A percentile compares a stretch with the other conserved stretches of the same genome.
Evolutionary conservation across 1,140 invertebrate species (phyloP).

Genomic region (Nixonia krombeini): DNA sequence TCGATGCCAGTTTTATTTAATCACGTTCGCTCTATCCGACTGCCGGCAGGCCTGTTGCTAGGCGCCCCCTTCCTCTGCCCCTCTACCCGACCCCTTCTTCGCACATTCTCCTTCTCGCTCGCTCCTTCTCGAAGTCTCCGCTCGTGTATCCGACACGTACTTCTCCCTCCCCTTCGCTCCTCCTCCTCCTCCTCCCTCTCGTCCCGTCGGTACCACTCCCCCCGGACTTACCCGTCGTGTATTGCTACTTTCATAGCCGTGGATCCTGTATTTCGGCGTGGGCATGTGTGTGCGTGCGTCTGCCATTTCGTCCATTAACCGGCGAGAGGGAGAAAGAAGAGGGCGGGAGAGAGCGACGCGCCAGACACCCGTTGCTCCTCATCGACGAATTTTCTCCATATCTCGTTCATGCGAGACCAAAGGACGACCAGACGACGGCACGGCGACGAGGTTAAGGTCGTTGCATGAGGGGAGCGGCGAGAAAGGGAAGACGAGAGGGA

Average conservation of each 20-base stretch:
- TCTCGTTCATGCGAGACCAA: conserved; percentile 29
- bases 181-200: not conserved
- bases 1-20: conserved; percentile 68
- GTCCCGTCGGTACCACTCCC: conserved; percentile 4
- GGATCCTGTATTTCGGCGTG: not conserved
- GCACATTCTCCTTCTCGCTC: conserved; percentile 24
- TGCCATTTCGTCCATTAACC: conserved; percentile 46
- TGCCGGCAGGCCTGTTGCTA: conserved; percentile 70
- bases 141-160: conserved; percentile 1
- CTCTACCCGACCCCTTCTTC: conserved; percentile 65
- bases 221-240: not conserved
- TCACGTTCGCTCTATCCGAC: conserved; percentile 61
- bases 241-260: not conserved
- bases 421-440: conserved; percentile 38
- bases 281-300: conserved; percentile 5
- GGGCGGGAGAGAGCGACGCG: too few relatives aligned
- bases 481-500: conserved; percentile 3
- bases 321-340: conserved; percentile 20
- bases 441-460: conserved; percentile 44
- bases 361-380: conserved; percentile 14
- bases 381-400: conserved; percentile 21
- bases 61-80: conserved; percentile 61
- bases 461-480: conserved; percentile 11
- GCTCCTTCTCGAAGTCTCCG: conserved; percentile 17
- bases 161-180: conserved; percentile 6